Conservation (phyloP, 2,888 invertebrate genomes). For the Melinaea marsaeus region DNA sequence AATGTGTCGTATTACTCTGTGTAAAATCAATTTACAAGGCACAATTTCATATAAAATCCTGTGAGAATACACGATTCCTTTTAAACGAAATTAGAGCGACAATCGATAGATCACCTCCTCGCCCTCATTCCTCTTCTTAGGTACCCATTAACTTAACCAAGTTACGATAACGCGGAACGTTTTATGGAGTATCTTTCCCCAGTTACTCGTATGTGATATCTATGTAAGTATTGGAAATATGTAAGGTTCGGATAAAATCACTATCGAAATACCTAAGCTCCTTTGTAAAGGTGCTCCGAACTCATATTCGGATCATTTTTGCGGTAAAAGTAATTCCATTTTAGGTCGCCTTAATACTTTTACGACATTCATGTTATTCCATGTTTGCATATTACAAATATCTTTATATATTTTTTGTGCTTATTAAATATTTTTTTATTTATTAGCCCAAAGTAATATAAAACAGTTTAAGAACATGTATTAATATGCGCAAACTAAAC, state of each 20-base stretch:
- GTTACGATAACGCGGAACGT: constrained; percentile 31
- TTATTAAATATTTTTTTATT: not conserved
- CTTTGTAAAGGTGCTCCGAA: constrained; percentile 3
- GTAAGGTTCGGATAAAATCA: constrained; percentile 6
- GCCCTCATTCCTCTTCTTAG: constrained; percentile 30
- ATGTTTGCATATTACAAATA: not conserved
- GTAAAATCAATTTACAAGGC: constrained; percentile 8
- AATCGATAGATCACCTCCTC: constrained; percentile 27
- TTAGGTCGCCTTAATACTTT: constrained; percentile 5
- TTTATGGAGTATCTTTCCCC: constrained; percentile 27
- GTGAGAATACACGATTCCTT: constrained; percentile 21
- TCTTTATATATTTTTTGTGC: not conserved
- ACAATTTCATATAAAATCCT: constrained; percentile 12
- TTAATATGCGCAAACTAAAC: too few relatives aligned
- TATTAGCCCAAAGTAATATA: not conserved
- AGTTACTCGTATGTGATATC: constrained; percentile 19
- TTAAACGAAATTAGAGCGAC: constrained; percentile 28
- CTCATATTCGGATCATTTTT: constrained; percentile 4
- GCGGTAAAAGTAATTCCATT: constrained; percentile 8
- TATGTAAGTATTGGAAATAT: constrained; percentile 13
- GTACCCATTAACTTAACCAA: constrained; percentile 31
- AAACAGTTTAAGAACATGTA: not conserved
- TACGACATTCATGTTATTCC: constrained; percentile 2
- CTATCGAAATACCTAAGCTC: constrained; percentile 5
- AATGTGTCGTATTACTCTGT: not conserved